Base-by-base conservation (phyloP, 1,140 invertebrate genomes). In the Oryctes rhinoceros region DNA sequence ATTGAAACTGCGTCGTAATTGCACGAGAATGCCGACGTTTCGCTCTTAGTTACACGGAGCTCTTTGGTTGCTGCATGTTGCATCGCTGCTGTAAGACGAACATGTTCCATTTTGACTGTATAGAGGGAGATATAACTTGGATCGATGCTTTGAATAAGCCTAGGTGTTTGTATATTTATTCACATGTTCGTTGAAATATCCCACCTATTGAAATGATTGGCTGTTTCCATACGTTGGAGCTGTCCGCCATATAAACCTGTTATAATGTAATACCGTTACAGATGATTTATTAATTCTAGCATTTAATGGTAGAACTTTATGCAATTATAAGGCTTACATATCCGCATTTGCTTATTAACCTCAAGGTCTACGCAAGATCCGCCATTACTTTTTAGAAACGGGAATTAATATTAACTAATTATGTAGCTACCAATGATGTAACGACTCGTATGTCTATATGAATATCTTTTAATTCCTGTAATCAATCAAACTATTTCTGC, bases 361-460 rank as follows among this genome's bases (percentile, higher is more conserved):
- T 13, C 65, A 67, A 67, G 65, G 65, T 67, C 65, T 67, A 67
- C 13, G n/a, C 65, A 24, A 67, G 35, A 24, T 67, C 18, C 18
- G 18, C 65, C n/a, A 53, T 53, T 53, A 53, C 49, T 53, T 53
- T 30, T 18, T 53, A 53, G 49, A 53, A 53, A 53, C n/a, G 13
- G 49, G 4, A 53, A 53, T 53, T 53, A 53, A 53, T 53, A 53
- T 15, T 53, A 53, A 0, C 11, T 53, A 53, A 15, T 53, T 15
- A 13, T 53, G 49, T 13, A 10, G 7, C 13, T 7, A 53, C n/a
- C 4, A 53, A 18, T 53, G 49, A 53, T 15, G 49, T 53, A 18
- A 44, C 5, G 49, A 53, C 11, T 53, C 13, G 13, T 53, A 18
- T 53, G 13, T 53, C 13, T 53, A 15, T 53, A 13, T 15, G 13